A percentile compares a stretch with the other conserved stretches of the same genome.
These are phyloP conservation scores for Darevskia nairensis DNA, from an alignment of 2,797 vertebrate species.

Conservation along the genomic window DNA sequence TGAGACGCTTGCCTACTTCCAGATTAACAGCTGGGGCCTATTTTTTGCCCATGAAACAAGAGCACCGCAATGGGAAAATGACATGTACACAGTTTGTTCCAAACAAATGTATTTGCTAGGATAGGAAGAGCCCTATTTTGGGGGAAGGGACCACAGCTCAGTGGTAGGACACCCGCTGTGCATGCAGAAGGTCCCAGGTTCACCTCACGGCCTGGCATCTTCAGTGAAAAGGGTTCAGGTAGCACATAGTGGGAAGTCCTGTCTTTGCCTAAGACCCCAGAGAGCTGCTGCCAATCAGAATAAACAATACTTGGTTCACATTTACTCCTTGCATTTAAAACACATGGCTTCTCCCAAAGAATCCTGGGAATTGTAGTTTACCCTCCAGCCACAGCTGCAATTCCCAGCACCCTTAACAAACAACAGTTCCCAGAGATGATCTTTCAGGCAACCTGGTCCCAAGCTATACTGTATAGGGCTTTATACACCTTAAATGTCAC, in stretches of 20 bases:
- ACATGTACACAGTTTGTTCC: not conserved
- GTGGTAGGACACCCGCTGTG: not conserved
- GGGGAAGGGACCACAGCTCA: not conserved
- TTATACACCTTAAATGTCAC: too few relatives aligned
- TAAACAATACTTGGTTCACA: not conserved
- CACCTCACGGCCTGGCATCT: not conserved
- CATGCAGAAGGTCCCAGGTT: not conserved
- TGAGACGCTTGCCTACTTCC: not conserved
- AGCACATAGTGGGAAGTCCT: too few relatives aligned
- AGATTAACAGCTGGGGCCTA: conserved; percentile 5
- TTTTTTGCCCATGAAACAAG: conserved; percentile 4
- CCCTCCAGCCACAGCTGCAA: too few relatives aligned
- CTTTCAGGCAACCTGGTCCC: too few relatives aligned
- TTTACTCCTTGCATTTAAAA: too few relatives aligned
- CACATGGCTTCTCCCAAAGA: too few relatives aligned
- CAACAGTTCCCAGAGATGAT: not conserved
- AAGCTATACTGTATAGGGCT: too few relatives aligned
- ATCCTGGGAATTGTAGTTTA: too few relatives aligned
- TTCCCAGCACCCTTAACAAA: too few relatives aligned
- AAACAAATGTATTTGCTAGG: not conserved
- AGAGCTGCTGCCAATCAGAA: not conserved
- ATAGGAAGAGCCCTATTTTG: not conserved
- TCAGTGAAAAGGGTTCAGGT: too few relatives aligned
- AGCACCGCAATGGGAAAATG: not conserved
- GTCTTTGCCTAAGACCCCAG: not conserved